Evolutionary conservation across 2,113 vertebrate species (phyloP), one percentile per base, ranked within the genome.

Genomic region (Poeciliopsis occidentalis): DNA sequence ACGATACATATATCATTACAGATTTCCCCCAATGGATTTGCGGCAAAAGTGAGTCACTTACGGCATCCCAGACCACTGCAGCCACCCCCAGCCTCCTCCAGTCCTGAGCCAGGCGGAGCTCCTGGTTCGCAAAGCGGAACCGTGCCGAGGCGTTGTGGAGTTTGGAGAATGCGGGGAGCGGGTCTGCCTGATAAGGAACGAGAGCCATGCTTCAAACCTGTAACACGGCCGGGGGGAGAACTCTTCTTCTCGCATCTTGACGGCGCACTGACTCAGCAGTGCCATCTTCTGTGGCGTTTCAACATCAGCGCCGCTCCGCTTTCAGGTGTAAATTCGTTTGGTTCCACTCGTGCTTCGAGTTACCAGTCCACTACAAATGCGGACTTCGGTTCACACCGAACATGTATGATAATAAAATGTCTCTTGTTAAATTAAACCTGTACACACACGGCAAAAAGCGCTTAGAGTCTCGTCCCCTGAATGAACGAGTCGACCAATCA

Each of bases 61-160:
- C 97, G 61, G 98, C 97, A 19, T 99, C 98, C 97, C 97, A 99
- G 3, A 98, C 97, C 13, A 98, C 97, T 0, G 97, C 98, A 0
- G 98, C 96, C 0, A 97, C 97, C 0, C 98, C 98, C 5, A 96
- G 94, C n/a, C 91, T 93, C 51, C 87, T 95, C 98, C 97, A 99
- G 91, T 98, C 95, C 93, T 99, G 98, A 0, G 86, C 74, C 1
- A 99, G 89, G 12, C 81, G 89, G 68, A 99, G 85, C 17, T 90
- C 92, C 76, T 73, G 95, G 76, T 95, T 88, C 24, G 94, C 97
- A 61, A 99, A 98, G 19, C 67, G 82, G 78, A 96, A 97, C 0
- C 94, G 87, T 4, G 94, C 94, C 0, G 90, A 92, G 0, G 96
- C 89, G 65, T 94, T 94, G 75, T 98, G 96, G 61, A 99, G 94